Base-by-base conservation (phyloP, 2,888 invertebrate genomes). In the Heliconius charithonia region DNA sequence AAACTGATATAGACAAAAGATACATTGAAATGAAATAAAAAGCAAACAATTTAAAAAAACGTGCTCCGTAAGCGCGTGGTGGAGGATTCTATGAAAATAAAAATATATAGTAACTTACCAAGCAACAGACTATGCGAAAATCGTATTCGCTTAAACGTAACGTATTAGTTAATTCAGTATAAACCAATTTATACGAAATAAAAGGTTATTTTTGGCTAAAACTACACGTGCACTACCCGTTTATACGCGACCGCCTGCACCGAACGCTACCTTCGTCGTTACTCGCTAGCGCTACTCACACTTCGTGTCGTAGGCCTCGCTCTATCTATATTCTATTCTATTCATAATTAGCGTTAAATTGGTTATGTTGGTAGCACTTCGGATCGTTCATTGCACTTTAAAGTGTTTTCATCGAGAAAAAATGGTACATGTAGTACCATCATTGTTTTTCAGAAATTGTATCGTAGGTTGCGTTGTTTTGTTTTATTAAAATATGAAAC, bases 161-260 rank as follows among this genome's bases (percentile, higher is more conserved):
- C 62, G 25, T 37, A 63, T 77, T 32, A 32, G n/a, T 75, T 78
- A 62, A 62, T 74, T 81, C 67, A 78, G 74, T 75, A 77, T 78
- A 66, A 78, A 62, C 41, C 32, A 37, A 78, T 27, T 51, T 65
- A 67, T 76, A 76, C 51, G 72, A 70, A 56, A 78, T 59, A 65
- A 72, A 77, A 80, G 78, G 75, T 78, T 81, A 80, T 75, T 76
- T 37, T 72, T 75, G 70, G 56, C 45, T n/a, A 41, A 77, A 70
- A 75, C 76, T 76, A 80, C 82, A 82, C 82, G 82, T 82, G 81
- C 80, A 79, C 67, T 45, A 16, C 41, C 41, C 25, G 73, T 45
- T 41, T 67, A 66, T 59, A 79, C 75, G 73, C 81, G 81, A 76
- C 78, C 81, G 69, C 76, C 80, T 66, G 65, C 41, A 25, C 69